Evolutionary conservation across 2,113 vertebrate species (phyloP).

Genomic region (Piaya cayana): DNA sequence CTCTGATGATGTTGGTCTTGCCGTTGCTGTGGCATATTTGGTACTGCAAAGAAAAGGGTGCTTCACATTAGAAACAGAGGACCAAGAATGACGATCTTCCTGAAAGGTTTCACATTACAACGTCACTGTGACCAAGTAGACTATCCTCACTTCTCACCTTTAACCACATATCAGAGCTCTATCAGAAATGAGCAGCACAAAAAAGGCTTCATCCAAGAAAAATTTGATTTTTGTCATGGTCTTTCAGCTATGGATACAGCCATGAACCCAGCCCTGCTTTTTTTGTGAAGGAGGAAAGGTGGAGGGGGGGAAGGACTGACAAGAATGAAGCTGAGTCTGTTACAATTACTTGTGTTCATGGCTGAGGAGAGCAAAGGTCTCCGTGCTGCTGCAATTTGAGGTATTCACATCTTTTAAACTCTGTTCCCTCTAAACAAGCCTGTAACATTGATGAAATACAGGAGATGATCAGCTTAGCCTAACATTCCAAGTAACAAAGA

Average conservation of each 20-base stretch:
- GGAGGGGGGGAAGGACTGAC: not conserved
- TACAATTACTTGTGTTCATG: not conserved
- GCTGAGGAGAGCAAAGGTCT: conserved; percentile 9
- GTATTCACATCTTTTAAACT: not conserved
- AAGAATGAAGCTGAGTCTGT: not conserved
- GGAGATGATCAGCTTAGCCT: not conserved
- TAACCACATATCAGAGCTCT: not conserved
- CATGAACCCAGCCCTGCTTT: not conserved
- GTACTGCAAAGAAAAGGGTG: conserved; percentile 78
- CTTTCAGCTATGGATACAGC: not conserved
- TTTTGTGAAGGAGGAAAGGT: not conserved
- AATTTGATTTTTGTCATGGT: not conserved
- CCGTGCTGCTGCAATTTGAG: rapidly evolving
- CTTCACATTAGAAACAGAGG: not conserved
- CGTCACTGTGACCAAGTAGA: not conserved
- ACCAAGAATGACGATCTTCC: rapidly evolving
- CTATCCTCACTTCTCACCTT: not conserved
- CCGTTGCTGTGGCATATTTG: conserved; percentile 96
- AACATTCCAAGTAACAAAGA: not conserved
- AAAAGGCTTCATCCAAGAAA: not conserved
- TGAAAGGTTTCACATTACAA: not conserved
- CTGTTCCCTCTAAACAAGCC: not conserved
- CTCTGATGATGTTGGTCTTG: conserved; percentile 96
- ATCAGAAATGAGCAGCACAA: not conserved
- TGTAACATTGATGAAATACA: not conserved